Evolutionary conservation across 92 coral and sea anemone species (phyloP), one percentile per base, ranked within the genome.

Genomic region (Zoanthus solanderi): DNA sequence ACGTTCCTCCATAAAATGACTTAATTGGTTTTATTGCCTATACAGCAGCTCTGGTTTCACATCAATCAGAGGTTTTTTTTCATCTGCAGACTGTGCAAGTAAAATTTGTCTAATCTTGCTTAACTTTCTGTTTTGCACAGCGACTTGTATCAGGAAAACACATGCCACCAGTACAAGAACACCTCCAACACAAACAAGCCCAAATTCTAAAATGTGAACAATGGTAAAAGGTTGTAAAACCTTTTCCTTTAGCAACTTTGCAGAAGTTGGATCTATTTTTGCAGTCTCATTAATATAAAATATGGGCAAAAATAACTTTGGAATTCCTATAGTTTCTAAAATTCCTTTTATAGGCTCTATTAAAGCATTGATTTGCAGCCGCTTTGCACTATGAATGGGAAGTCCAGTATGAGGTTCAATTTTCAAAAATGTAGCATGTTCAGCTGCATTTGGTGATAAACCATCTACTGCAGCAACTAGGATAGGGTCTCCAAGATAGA

Each of bases 351-450:
- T 79, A 10, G 96, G 92, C 53, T 92, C 93, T 15, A 96, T 86
- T 6, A 93, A 90, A 9, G 93, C 89, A 86, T 96, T 96, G 53
- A 96, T 89, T 76, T 96, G 99, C 46, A 95, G 71, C 7, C 98
- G 88, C 46, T 96, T 96, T 78, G 92, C 89, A 72, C 95, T 95
- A 72, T 89, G 87, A 17, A 96, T 60, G 0, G 98, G 92, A 13
- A 96, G 72, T 11, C 99, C 99, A 46, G 94, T 89, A 86, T 93
- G 96, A 28, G 95, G 92, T 78, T 95, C 98, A 32, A 96, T 68
- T 17, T 91, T 88, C 5, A 96, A 89, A 71, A 96, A 89, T 34
- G 99, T 96, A 17, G 91, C 98, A 87, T 96, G 99, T 23, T 95
- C 98, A 28, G 89, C 88, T 78, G 80, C 44, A 72, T 93, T 92